These are phyloP conservation scores for Limulus polyphemus DNA, from an alignment of 2,888 invertebrate species.

Conservation along the genomic window DNA sequence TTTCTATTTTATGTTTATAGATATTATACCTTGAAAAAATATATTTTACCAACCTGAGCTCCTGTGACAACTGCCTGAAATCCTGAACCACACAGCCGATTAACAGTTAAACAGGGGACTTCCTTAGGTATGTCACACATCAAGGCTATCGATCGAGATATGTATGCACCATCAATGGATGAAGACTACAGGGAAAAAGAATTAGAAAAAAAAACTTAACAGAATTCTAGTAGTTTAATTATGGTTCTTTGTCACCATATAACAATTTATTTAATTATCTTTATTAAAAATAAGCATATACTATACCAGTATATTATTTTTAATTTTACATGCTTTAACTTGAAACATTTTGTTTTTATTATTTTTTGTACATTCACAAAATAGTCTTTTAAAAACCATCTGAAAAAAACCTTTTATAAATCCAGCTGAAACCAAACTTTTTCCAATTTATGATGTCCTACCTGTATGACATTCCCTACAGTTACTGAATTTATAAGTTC, in stretches of 20 bases:
- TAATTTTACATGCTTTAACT: too few species aligned
- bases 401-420: slow-evolving; percentile 3
- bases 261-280: background rate
- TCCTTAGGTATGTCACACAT: slow-evolving; percentile 72
- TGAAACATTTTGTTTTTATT: background rate
- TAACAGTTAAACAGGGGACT: slow-evolving; percentile 71
- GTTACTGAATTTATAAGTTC: slow-evolving; percentile 76
- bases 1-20: too few species aligned
- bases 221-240: background rate
- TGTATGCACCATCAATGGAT: slow-evolving; percentile 65
- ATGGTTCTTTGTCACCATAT: background rate
- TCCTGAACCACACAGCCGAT: slow-evolving; percentile 92
- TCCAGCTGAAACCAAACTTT: background rate
- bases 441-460: slow-evolving; percentile 32
- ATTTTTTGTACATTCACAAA: background rate
- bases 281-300: background rate
- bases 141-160: slow-evolving; percentile 77
- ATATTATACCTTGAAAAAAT: too few species aligned
- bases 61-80: slow-evolving; percentile 88
- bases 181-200: background rate
- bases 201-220: background rate
- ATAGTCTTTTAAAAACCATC: background rate
- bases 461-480: slow-evolving; percentile 76
- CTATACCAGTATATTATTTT: too few species aligned
- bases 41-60: slow-evolving; percentile 53